Conservation (phyloP, 2,797 vertebrate genomes). For the Sebastes goodei region DNA sequence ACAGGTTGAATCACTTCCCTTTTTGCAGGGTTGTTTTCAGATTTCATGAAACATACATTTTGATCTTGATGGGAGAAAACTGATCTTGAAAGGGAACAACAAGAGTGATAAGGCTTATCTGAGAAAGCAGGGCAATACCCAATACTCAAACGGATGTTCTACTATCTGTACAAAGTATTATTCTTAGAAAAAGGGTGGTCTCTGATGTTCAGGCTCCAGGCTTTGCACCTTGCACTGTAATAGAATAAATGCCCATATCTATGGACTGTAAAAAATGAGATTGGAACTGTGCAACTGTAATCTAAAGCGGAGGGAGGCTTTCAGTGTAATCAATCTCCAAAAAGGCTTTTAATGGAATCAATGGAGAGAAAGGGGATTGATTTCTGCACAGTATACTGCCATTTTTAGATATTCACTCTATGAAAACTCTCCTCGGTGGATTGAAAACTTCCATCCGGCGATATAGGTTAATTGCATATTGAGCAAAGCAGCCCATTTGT, state of each 20-base stretch:
- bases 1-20: constrained; percentile 5
- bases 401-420: constrained; percentile 81
- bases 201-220: constrained; percentile 55
- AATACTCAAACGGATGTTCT: constrained; percentile 60
- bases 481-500: constrained; percentile 76
- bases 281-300: constrained; percentile 75
- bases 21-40: constrained; percentile 25
- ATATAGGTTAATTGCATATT: constrained; percentile 83
- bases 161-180: constrained; percentile 64
- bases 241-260: constrained; percentile 79
- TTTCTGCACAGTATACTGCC: constrained; percentile 72
- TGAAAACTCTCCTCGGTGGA: constrained; percentile 71
- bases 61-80: constrained; percentile 59
- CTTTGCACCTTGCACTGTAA: constrained; percentile 74
- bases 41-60: constrained; percentile 47
- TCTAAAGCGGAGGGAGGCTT: constrained; percentile 78
- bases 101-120: constrained; percentile 70
- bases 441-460: constrained; percentile 70
- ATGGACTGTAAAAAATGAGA: constrained; percentile 71
- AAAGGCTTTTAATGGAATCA: constrained; percentile 87
- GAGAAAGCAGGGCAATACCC: constrained; percentile 58
- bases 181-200: constrained; percentile 59
- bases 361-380: constrained; percentile 81
- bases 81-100: constrained; percentile 63
- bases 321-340: constrained; percentile 85